Evolutionary conservation across 2,888 invertebrate genomes (phyloP), one percentile per base, ranked within the genome.

Genomic region (Melanargia galathea): DNA sequence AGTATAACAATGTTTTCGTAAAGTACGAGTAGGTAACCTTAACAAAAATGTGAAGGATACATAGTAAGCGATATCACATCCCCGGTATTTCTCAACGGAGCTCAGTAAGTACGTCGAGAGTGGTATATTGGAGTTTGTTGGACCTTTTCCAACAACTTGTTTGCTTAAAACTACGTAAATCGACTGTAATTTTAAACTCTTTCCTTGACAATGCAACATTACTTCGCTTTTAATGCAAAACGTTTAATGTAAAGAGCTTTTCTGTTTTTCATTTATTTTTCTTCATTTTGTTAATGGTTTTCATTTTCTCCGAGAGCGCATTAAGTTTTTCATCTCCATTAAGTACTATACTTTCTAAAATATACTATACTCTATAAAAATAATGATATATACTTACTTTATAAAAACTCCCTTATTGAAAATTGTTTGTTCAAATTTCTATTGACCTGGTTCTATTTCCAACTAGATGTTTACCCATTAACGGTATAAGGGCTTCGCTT

Each of bases 181-280:
- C 60, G 52, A 43, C 52, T 60, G 52, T 60, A 51, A 60, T 59
- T 59, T 59, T 59, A 59, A 59, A 59, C 49, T 59, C 51, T 51
- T 49, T 59, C 40, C 58, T 48, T 58, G 58, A 48, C 46, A 58
- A 58, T 48, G 46, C 58, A 48, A 58, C 46, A 24, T 58, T 58
- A 35, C 58, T 48, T 46, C 10, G 43, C 58, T 48, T 58, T 58
- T 48, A 58, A 58, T 58, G 48, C 43, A 45, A 60, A 35, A 13
- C 35, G 16, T 48, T 55, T 60, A 60, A 35, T 38, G 18, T 55
- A 24, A 55, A 61, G 46, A 33, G 40, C 18, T 26, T 35, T 60
- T 20, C 52, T 26, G 26, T 49, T 49, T 48, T 24, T n/a, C 48
- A 20, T 51, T 51, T 54, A 24, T 55, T 26, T 55, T 26, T 40